These are phyloP conservation scores for Nephrotoma guestfalica DNA, from an alignment of 2,888 invertebrate genomes.

Conservation along the genomic window DNA sequence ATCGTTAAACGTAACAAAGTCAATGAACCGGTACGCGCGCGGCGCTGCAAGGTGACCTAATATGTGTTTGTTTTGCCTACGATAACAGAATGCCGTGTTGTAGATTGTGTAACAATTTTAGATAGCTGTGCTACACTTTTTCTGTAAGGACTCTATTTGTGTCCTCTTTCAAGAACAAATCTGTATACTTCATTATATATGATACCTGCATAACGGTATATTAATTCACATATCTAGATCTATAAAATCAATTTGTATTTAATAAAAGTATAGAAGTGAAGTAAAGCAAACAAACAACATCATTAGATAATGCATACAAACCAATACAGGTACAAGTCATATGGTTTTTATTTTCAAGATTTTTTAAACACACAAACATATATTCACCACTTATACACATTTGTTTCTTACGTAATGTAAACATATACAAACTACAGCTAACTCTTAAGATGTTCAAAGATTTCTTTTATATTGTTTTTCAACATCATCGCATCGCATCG, in stretches of 20 bases:
- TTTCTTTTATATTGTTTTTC: neutral
- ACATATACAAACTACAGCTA: neutral
- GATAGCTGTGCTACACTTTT: neutral
- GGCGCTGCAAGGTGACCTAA: neutral
- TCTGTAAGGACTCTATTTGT: neutral
- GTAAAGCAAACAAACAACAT: neutral
- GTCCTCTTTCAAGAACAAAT: too few species aligned
- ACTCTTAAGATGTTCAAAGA: neutral
- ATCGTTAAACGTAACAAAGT: neutral
- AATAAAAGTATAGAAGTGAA: neutral
- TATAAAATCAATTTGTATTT: neutral
- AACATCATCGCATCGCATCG: neutral
- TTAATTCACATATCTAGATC: neutral
- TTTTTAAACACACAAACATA: neutral
- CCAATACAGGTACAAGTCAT: neutral
- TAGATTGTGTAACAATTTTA: neutral
- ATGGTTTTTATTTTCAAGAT: neutral
- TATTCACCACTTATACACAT: neutral
- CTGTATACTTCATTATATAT: neutral
- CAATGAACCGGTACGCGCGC: neutral
- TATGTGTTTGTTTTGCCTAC: neutral
- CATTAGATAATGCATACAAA: neutral
- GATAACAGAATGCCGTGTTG: neutral
- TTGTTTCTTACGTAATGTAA: neutral
- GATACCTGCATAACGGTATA: neutral